These are phyloP conservation scores for Platyura marginata DNA, from an alignment of 1,140 invertebrate species.

Conservation along the genomic window DNA sequence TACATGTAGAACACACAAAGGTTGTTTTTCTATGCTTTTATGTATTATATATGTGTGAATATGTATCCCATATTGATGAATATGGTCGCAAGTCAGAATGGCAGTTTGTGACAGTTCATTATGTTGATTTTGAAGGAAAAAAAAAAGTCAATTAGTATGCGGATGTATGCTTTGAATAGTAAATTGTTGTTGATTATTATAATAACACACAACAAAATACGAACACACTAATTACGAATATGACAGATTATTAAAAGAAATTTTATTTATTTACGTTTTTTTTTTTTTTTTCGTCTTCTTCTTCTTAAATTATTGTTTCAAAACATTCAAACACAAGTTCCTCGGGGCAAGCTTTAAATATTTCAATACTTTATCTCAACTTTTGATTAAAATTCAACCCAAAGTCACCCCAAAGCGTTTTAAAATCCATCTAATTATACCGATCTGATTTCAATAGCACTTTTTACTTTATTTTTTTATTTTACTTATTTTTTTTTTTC, in stretches of 20 bases:
- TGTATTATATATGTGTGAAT: neutral
- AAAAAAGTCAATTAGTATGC: neutral
- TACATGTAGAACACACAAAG: neutral
- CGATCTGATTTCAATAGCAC: neutral
- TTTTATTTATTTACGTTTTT: neutral
- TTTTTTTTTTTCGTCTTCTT: neutral
- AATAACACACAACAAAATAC: neutral
- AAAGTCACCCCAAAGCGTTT: neutral
- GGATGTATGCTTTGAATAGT: neutral
- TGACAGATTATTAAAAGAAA: neutral
- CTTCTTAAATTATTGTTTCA: neutral
- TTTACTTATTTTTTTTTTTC: too few relatives aligned
- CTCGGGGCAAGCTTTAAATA: neutral
- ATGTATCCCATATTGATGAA: neutral
- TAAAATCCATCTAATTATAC: neutral
- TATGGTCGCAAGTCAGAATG: neutral
- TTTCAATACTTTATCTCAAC: neutral
- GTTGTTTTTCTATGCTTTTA: neutral
- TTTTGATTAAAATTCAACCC: neutral
- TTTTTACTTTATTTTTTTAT: too few relatives aligned
- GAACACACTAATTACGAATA: neutral
- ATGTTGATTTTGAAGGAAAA: neutral
- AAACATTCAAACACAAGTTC: neutral
- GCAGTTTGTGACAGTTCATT: neutral
- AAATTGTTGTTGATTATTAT: neutral